These are phyloP conservation scores for Aldabrachelys gigantea DNA, from an alignment of 2,113 vertebrate genomes.

Conservation along the genomic window DNA sequence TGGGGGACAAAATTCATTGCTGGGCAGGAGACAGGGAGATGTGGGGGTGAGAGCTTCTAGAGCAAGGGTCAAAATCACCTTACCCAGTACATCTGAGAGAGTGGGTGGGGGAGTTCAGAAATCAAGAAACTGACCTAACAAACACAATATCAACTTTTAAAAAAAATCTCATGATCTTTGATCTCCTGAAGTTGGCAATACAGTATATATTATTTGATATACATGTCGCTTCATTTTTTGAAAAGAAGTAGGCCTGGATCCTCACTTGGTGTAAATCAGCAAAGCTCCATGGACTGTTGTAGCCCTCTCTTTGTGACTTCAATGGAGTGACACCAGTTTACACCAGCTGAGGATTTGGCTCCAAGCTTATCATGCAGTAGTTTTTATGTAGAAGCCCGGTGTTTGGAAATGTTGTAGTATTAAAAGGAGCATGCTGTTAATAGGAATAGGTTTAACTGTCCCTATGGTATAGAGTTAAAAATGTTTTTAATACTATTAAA, in stretches of 20 bases:
- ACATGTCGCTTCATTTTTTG: background rate
- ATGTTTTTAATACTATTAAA: background rate
- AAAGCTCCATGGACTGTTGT: background rate
- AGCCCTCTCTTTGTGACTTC: fast-evolving
- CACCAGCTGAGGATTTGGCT: background rate
- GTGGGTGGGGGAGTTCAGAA: too few relatives aligned
- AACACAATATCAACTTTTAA: too few relatives aligned
- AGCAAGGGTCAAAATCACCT: background rate
- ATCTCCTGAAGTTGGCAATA: background rate
- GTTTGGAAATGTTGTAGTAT: background rate
- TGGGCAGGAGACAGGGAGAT: background rate
- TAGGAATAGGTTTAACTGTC: background rate
- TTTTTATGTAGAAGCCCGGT: background rate
- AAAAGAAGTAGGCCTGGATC: background rate
- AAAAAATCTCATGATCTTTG: too few relatives aligned
- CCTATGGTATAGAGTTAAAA: background rate
- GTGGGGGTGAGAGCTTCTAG: background rate
- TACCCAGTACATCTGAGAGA: background rate
- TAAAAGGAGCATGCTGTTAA: background rate
- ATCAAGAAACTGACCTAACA: too few relatives aligned
- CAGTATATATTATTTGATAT: background rate
- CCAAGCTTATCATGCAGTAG: background rate
- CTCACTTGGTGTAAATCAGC: background rate
- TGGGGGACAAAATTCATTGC: too few relatives aligned
- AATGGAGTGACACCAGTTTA: background rate